A percentile compares a stretch with the other conserved stretches of the same genome.
Conservation (phyloP, 2,113 vertebrate genomes). For the Isichthys henryi region DNA sequence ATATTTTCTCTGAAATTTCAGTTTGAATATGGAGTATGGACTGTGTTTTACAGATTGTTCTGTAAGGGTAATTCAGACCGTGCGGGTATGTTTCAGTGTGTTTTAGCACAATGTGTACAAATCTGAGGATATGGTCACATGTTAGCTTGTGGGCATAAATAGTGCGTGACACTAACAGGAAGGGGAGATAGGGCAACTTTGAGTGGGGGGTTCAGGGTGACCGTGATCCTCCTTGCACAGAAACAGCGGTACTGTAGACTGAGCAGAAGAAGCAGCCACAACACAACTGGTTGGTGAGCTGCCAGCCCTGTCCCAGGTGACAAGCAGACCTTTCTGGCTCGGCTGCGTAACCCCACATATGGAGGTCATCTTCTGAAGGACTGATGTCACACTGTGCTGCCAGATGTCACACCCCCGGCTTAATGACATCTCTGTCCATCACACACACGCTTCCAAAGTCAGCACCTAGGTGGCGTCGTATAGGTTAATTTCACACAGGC, state of each 20-base stretch:
- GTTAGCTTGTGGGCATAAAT: background rate
- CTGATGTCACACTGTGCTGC: slow-evolving; percentile 50
- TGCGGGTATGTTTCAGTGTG: background rate
- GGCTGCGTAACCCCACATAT: slow-evolving; percentile 17
- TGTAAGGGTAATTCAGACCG: background rate
- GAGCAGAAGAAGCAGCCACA: background rate
- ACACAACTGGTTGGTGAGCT: background rate
- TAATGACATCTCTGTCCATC: slow-evolving; percentile 31
- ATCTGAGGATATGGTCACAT: background rate
- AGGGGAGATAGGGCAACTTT: background rate
- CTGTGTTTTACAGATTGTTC: background rate
- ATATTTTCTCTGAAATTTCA: background rate
- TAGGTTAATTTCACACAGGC: background rate
- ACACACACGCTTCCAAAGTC: background rate
- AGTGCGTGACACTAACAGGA: background rate
- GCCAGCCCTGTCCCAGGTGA: background rate
- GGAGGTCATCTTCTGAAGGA: slow-evolving; percentile 26
- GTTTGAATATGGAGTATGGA: background rate
- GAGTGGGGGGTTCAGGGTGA: background rate
- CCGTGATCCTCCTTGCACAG: background rate
- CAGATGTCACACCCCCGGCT: slow-evolving; percentile 50
- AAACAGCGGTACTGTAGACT: background rate
- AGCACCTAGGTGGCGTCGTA: background rate
- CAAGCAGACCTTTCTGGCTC: background rate
- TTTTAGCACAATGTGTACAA: background rate